Evolutionary conservation across 2,888 invertebrate species (phyloP).

Genomic region (Creontiades dilutus): DNA sequence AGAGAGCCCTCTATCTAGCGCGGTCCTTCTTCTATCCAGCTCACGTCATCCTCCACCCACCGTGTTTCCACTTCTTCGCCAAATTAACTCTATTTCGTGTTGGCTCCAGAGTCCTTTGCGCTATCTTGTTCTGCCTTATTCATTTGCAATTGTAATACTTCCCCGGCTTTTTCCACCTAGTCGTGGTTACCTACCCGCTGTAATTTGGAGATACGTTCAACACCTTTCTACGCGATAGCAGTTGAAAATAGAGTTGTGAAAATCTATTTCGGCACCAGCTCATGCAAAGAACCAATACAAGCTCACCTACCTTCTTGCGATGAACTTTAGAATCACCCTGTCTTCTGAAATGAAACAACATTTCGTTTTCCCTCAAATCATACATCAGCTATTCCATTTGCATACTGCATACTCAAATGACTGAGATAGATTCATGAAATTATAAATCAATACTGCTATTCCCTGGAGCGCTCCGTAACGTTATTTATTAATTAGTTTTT

Average conservation of each 20-base stretch:
- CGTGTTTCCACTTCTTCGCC: not conserved
- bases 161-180: not conserved
- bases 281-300: too few species aligned
- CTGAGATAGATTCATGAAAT: too few species aligned
- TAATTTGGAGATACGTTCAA: not conserved
- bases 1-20: conserved; percentile 48
- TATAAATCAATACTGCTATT: too few species aligned
- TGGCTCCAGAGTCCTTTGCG: not conserved
- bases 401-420: too few species aligned
- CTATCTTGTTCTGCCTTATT: conserved; percentile 22
- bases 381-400: too few species aligned
- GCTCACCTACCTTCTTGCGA: too few species aligned
- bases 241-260: not conserved
- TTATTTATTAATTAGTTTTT: too few species aligned
- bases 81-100: conserved; percentile 53
- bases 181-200: not conserved
- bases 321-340: too few species aligned
- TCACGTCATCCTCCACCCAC: conserved; percentile 54
- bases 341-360: too few species aligned
- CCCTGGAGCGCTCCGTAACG: too few species aligned
- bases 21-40: conserved; percentile 59
- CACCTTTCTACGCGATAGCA: conserved; percentile 16
- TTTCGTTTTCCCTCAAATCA: too few species aligned
- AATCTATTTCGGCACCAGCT: too few species aligned
- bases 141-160: conserved; percentile 50